These are phyloP conservation scores for Asbolus verrucosus DNA, from an alignment of 1,140 invertebrate genomes.

Conservation along the genomic window DNA sequence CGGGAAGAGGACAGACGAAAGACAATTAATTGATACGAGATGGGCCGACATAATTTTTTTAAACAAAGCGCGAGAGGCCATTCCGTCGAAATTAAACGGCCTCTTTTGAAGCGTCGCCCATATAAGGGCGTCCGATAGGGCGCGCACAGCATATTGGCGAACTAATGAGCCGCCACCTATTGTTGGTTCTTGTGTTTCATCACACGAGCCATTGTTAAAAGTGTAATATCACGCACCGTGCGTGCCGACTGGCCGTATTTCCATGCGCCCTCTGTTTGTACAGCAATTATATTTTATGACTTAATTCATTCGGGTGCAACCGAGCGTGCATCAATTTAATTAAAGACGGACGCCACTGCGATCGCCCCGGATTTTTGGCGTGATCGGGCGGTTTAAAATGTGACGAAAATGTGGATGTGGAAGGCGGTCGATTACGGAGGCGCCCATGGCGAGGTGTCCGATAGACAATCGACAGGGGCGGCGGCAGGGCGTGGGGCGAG, in stretches of 20 bases:
- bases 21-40: no score
- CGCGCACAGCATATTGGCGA: not conserved
- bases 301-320: slow-evolving; percentile 47
- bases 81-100: no score
- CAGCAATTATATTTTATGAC: slow-evolving; percentile 51
- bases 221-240: slow-evolving; percentile 44
- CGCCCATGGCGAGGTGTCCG: slow-evolving; percentile 27
- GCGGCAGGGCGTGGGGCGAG: slow-evolving; percentile 31
- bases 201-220: slow-evolving; percentile 40
- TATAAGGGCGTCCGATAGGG: no score
- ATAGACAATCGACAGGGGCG: slow-evolving; percentile 33
- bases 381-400: no score
- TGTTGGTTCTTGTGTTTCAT: slow-evolving; percentile 39
- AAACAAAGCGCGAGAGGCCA: no score
- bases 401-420: not conserved
- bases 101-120: no score
- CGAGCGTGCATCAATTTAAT: slow-evolving; percentile 42
- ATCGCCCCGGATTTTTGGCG: no score
- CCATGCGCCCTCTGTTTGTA: slow-evolving; percentile 42
- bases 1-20: no score
- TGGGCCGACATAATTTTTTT: no score
- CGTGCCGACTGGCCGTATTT: slow-evolving; percentile 38
- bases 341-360: slow-evolving; percentile 34
- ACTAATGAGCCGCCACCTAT: slow-evolving; percentile 29
- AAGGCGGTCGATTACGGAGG: not conserved